These are phyloP conservation scores for Ericerus pela DNA, from an alignment of 1,140 invertebrate species.

Conservation along the genomic window DNA sequence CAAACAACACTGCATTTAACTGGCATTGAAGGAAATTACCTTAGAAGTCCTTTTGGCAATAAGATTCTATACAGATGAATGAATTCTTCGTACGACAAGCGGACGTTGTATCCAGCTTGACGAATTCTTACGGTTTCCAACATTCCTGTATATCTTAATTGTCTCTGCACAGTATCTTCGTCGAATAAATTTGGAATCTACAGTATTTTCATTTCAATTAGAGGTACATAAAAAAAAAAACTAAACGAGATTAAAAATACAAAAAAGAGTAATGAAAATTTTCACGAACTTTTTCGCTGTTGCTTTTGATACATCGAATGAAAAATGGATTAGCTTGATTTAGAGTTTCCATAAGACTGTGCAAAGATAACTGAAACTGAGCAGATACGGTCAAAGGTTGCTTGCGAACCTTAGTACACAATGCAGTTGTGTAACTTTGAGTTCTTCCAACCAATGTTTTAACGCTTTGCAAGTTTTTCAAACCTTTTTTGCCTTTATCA, in stretches of 20 bases:
- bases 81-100: conserved; percentile 86
- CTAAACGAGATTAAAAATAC: background rate
- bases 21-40: conserved; percentile 25
- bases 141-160: conserved; percentile 85
- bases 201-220: background rate
- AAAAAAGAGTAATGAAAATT: too few species aligned
- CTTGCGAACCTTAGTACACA: conserved; percentile 54
- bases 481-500: conserved; percentile 58
- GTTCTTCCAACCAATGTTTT: conserved; percentile 69
- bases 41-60: conserved; percentile 67
- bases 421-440: conserved; percentile 36
- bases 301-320: conserved; percentile 92
- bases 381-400: conserved; percentile 82
- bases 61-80: conserved; percentile 82
- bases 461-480: conserved; percentile 78
- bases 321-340: conserved; percentile 94
- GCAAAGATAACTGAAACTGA: conserved; percentile 84
- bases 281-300: conserved; percentile 65
- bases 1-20: background rate
- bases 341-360: conserved; percentile 80
- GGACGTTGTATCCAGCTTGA: conserved; percentile 87
- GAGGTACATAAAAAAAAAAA: background rate
- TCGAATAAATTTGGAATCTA: conserved; percentile 79
- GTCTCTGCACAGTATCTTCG: conserved; percentile 79
- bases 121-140: conserved; percentile 87